Conservation (phyloP, 2,888 invertebrate genomes). For the Schizaphis graminum region DNA sequence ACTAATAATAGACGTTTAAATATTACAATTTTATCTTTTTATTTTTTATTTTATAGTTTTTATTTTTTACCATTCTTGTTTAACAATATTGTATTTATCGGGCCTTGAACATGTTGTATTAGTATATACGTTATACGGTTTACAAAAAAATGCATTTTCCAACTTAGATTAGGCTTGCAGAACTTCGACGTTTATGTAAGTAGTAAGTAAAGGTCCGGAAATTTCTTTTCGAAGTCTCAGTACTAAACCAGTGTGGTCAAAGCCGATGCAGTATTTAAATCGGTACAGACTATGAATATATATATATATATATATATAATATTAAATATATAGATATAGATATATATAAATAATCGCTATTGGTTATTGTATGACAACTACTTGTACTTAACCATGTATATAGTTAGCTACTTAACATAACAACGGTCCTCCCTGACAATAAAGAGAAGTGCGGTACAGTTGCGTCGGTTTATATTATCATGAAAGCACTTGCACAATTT, state of each 20-base stretch:
- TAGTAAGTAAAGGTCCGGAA: background rate
- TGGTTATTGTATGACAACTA: background rate
- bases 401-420: background rate
- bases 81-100: background rate
- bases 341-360: background rate
- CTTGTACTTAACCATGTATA: background rate
- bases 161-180: background rate
- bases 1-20: background rate
- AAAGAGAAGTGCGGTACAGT: background rate
- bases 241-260: background rate
- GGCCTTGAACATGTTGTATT: background rate
- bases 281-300: background rate
- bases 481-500: background rate
- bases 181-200: background rate
- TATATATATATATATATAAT: background rate
- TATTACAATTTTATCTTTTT: background rate
- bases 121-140: background rate
- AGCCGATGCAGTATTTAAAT: background rate
- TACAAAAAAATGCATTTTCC: background rate
- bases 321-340: too few relatives aligned
- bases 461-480: background rate
- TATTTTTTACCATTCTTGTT: background rate
- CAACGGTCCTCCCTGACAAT: background rate
- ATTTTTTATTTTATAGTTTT: background rate
- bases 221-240: background rate